Evolutionary conservation across 2,888 invertebrate species (phyloP).

Genomic region (Ethmia dodecea): DNA sequence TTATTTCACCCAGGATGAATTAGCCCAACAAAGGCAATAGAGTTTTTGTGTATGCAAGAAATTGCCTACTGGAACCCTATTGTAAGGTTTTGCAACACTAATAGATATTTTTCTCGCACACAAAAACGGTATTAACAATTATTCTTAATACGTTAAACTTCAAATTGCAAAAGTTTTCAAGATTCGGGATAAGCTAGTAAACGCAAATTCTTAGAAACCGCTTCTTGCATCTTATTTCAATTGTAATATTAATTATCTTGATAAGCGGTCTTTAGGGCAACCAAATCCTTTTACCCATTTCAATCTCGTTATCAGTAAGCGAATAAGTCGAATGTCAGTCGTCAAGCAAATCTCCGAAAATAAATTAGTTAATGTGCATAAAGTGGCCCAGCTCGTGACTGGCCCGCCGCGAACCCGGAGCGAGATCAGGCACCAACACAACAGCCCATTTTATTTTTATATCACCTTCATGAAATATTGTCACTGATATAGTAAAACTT

Average conservation of each 20-base stretch:
- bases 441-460: conserved; percentile 47
- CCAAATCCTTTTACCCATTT: conserved; percentile 41
- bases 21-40: conserved; percentile 41
- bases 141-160: neutral
- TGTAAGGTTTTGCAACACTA: conserved; percentile 8
- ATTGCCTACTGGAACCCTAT: conserved; percentile 41
- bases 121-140: too few species aligned
- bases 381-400: conserved; percentile 69
- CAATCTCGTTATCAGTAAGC: conserved; percentile 36
- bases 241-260: conserved; percentile 6
- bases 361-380: conserved; percentile 62
- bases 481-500: conserved; percentile 47
- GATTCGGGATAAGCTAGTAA: conserved; percentile 3
- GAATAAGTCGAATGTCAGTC: conserved; percentile 42
- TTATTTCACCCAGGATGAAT: conserved; percentile 36
- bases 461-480: conserved; percentile 56
- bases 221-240: neutral
- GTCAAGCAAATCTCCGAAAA: conserved; percentile 56
- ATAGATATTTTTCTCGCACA: neutral
- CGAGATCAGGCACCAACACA: conserved; percentile 43
- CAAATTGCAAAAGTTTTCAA: neutral
- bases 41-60: conserved; percentile 44
- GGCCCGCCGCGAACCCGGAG: conserved; percentile 48
- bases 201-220: conserved; percentile 1
- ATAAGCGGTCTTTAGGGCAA: conserved; percentile 13